Conservation (phyloP, 1,140 invertebrate genomes). For the Sesamia nonagrioides region DNA sequence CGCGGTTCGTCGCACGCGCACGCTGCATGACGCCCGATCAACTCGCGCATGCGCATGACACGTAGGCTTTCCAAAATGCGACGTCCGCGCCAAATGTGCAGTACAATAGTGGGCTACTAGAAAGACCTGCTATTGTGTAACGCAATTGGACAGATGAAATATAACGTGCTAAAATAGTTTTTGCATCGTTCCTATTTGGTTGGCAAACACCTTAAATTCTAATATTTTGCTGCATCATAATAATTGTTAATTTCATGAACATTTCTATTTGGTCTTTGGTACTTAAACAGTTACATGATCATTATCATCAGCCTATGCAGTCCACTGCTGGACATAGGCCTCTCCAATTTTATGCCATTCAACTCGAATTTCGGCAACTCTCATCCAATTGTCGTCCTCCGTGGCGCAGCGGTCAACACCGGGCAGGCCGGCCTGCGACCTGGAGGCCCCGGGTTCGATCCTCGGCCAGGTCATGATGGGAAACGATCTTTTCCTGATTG, state of each 20-base stretch:
- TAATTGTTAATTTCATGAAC: background rate
- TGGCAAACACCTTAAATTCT: background rate
- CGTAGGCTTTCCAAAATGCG: constrained; percentile 70
- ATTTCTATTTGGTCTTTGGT: no score
- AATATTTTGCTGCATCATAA: background rate
- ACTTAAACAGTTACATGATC: no score
- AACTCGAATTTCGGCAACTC: no score
- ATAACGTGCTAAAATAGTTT: constrained; percentile 38
- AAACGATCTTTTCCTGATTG: no score
- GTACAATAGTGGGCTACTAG: constrained; percentile 44
- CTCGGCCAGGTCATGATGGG: no score
- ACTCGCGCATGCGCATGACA: constrained; percentile 58
- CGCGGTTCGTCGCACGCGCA: constrained; percentile 67
- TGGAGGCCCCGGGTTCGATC: no score
- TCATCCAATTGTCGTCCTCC: no score
- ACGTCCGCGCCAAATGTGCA: constrained; percentile 64
- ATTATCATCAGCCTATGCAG: no score
- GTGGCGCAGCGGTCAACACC: no score
- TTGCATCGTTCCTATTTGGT: constrained; percentile 28
- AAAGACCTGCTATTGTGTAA: constrained; percentile 61
- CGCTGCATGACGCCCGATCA: constrained; percentile 63
- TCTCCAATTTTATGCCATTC: no score
- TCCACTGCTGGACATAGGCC: no score
- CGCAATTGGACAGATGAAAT: constrained; percentile 47
- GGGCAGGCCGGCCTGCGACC: no score